Percentiles rank a stretch among this genome's conserved stretches.
Conservation (phyloP, 1,140 invertebrate genomes). For the Drosophila malerkotliana region DNA sequence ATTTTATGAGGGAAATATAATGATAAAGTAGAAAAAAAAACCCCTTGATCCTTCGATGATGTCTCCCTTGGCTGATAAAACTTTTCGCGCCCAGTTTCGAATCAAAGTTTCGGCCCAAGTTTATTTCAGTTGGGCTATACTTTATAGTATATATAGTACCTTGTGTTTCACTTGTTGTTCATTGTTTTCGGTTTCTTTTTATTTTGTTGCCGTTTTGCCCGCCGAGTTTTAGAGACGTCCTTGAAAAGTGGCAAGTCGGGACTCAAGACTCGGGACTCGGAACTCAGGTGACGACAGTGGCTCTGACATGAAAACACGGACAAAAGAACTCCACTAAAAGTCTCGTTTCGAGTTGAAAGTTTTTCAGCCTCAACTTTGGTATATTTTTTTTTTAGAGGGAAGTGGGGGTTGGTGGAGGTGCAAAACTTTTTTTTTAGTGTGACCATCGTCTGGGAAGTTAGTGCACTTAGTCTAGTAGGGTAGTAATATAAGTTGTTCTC, state of each 20-base stretch:
- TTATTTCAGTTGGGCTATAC: slow-evolving; percentile 37
- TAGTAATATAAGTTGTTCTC: slow-evolving; percentile 38
- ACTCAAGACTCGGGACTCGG: neutral
- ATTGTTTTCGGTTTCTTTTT: slow-evolving; percentile 27
- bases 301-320: slow-evolving; percentile 2
- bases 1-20: neutral
- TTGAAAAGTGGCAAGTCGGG: slow-evolving; percentile 69
- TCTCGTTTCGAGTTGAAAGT: slow-evolving; percentile 47
- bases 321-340: slow-evolving; percentile 52
- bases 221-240: slow-evolving; percentile 75
- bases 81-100: slow-evolving; percentile 44
- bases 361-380: slow-evolving; percentile 12
- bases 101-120: slow-evolving; percentile 57
- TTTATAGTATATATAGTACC: slow-evolving; percentile 1
- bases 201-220: slow-evolving; percentile 1
- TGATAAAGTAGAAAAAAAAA: neutral
- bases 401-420: neutral
- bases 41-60: neutral
- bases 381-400: neutral
- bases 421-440: slow-evolving; percentile 36
- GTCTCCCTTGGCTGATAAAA: slow-evolving; percentile 54
- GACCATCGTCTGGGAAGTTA: slow-evolving; percentile 46
- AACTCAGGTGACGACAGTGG: slow-evolving; percentile 34
- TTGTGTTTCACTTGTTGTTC: slow-evolving; percentile 32
- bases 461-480: slow-evolving; percentile 22